These are phyloP conservation scores for Anoplophora glabripennis DNA, from an alignment of 1,140 invertebrate genomes.

Conservation along the genomic window DNA sequence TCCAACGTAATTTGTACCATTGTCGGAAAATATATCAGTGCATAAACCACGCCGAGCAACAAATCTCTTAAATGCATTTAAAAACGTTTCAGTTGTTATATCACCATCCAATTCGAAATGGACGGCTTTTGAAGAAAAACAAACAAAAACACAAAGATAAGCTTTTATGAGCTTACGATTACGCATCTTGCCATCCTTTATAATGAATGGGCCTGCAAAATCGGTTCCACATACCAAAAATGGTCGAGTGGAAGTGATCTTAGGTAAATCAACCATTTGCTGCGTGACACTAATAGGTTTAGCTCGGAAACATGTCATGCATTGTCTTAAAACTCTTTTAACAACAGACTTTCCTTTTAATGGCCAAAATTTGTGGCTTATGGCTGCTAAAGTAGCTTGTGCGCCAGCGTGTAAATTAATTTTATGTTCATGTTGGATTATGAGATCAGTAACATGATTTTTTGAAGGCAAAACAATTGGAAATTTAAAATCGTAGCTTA, in stretches of 20 bases:
- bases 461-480: too few relatives aligned
- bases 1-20: slow-evolving; percentile 26
- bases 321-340: slow-evolving; percentile 3
- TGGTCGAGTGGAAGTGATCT: slow-evolving; percentile 25
- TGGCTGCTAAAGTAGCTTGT: too few relatives aligned
- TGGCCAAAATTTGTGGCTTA: too few relatives aligned
- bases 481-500: too few relatives aligned
- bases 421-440: too few relatives aligned
- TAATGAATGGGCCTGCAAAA: slow-evolving; percentile 47
- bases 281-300: not conserved
- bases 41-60: slow-evolving; percentile 8
- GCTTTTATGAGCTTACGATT: slow-evolving; percentile 42
- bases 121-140: slow-evolving; percentile 46
- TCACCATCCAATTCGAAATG: slow-evolving; percentile 48
- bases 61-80: slow-evolving; percentile 40
- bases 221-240: slow-evolving; percentile 47
- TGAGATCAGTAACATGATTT: too few relatives aligned
- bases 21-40: slow-evolving; percentile 19
- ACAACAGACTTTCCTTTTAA: not conserved
- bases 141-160: slow-evolving; percentile 49
- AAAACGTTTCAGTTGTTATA: slow-evolving; percentile 31
- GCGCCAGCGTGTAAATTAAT: too few relatives aligned
- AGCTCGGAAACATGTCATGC: slow-evolving; percentile 26
- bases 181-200: slow-evolving; percentile 37
- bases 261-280: slow-evolving; percentile 7